Base-by-base conservation (phyloP, 2,113 vertebrate species). In the Sylvicapra grimmia region DNA sequence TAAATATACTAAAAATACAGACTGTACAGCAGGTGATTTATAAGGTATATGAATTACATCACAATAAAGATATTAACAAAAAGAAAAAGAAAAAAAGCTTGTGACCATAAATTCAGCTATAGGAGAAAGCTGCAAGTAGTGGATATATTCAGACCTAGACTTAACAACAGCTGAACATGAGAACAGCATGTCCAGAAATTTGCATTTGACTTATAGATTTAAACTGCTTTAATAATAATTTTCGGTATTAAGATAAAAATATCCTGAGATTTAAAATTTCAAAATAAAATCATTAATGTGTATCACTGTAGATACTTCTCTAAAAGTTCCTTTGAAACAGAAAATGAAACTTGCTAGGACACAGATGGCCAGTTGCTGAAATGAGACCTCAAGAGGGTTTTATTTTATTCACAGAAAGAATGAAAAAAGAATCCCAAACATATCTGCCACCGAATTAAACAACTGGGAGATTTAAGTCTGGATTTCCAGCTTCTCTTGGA, bases 171-270 rank as follows among this genome's bases (percentile, higher is more conserved):
- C 2, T 40, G 29, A 93, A 90, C 33, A 58, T 59, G 23, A 54
- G 54, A 86, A 49, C 33, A 44, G 8, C 12, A 68, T 6, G 18
- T 44, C 80, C 8, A 90, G 65, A 95, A 77, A 88, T n/a, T 3
- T 6, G 2, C 49, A 63, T 11, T 63, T 61, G 77, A 88, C 58
- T 80, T 58, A 59, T 59, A 85, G 58, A 61, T 92, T 92, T 58
- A 91, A 96, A 83, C 8, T 51, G 15, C 27, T 84, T 95, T 93
- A 86, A 88, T 4, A 75, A 86, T 49, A 92, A 85, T 92, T 94
- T 94, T 65, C 1, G 80, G 63, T 85, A 94, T 36, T 92, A 94
- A 93, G 25, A 80, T 54, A 72, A 94, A 96, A 94, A 86, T 53
- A 59, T 63, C 29, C 23, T 84, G 23, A 89, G 49, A 89, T 77